phyloP scores from a whole-genome alignment of 2,888 invertebrate genomes.

The Thecophora atra region DNA sequence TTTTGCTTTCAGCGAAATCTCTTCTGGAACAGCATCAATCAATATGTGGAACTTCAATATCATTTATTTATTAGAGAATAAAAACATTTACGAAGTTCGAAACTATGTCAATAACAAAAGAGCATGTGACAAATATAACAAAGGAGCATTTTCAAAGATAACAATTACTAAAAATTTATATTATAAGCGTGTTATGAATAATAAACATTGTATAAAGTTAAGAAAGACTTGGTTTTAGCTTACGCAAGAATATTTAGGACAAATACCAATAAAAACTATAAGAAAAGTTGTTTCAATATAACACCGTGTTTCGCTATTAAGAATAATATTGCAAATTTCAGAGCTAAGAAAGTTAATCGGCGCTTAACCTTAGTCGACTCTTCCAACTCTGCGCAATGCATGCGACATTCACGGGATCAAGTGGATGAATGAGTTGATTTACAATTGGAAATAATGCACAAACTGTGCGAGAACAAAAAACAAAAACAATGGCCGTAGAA shows the following conservation, averaged over 20 bases:
- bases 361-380: too few relatives aligned
- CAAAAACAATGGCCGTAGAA: too few relatives aligned
- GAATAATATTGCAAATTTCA: too few relatives aligned
- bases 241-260: background rate
- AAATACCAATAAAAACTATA: constrained; percentile 20
- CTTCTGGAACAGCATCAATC: background rate
- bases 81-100: background rate
- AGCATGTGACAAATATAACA: background rate
- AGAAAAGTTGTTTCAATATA: constrained; percentile 32
- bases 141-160: background rate
- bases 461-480: too few relatives aligned
- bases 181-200: constrained; percentile 39
- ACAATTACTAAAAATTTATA: background rate
- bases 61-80: background rate
- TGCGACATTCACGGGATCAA: too few relatives aligned
- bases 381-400: too few relatives aligned
- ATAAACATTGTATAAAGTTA: constrained; percentile 34
- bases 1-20: background rate
- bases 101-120: background rate
- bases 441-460: too few relatives aligned
- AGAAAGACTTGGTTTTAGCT: constrained; percentile 4
- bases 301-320: too few relatives aligned
- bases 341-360: too few relatives aligned
- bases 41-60: too few relatives aligned
- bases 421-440: too few relatives aligned